Conservation (phyloP, 2,113 vertebrate genomes). For the Neotragus moschatus region DNA sequence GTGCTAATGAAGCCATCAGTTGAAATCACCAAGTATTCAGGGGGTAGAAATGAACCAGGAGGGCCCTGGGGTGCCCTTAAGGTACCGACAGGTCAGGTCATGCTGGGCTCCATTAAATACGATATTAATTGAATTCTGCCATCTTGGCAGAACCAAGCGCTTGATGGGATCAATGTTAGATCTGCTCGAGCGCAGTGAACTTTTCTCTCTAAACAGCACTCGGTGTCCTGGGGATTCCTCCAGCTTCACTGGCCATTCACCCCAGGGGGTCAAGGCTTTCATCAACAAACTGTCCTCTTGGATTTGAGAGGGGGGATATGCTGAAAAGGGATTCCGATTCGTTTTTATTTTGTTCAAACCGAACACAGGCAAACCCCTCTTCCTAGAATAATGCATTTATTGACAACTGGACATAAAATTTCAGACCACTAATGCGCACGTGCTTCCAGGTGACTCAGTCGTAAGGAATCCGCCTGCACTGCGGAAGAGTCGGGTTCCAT, state of each 20-base stretch:
- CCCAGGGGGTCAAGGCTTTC: not conserved
- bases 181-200: slow-evolving; percentile 65
- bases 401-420: not conserved
- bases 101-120: slow-evolving; percentile 65
- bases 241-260: slow-evolving; percentile 27
- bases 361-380: not conserved
- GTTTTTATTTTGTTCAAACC: slow-evolving; percentile 27
- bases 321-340: slow-evolving; percentile 42
- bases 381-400: not conserved
- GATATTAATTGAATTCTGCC: slow-evolving; percentile 72
- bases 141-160: slow-evolving; percentile 63
- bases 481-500: not conserved
- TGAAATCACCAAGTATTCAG: not conserved
- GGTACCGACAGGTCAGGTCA: slow-evolving; percentile 69
- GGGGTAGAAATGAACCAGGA: slow-evolving; percentile 60
- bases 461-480: not conserved
- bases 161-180: slow-evolving; percentile 69
- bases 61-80: slow-evolving; percentile 46
- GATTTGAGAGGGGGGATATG: slow-evolving; percentile 7
- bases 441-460: accelerated
- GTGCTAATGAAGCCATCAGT: slow-evolving; percentile 46
- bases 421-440: not conserved
- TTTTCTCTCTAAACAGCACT: slow-evolving; percentile 53
- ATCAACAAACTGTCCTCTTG: slow-evolving; percentile 15
- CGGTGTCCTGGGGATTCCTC: slow-evolving; percentile 35